Evolutionary conservation across 2,113 vertebrate genomes (phyloP).

Genomic region (Beaufortia kweichowensis): DNA sequence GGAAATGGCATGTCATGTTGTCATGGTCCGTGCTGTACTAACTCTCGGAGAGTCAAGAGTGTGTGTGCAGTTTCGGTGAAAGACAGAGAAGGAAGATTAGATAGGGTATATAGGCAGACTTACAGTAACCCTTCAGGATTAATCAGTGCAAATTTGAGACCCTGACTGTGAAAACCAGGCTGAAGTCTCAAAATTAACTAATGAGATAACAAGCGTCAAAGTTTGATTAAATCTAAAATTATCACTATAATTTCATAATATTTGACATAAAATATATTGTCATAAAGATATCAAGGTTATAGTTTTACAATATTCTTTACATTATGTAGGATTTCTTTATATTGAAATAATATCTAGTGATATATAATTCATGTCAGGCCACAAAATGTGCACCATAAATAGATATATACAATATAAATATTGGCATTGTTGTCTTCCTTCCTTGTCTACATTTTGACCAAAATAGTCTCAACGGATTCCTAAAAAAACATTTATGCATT

Average conservation of each 20-base stretch:
- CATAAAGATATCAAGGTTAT: too few relatives aligned
- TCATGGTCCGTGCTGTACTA: conserved; percentile 73
- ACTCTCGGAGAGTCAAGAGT: conserved; percentile 67
- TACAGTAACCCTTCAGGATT: too few relatives aligned
- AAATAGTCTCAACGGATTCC: not conserved
- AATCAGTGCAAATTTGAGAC: too few relatives aligned
- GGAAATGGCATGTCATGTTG: conserved; percentile 80
- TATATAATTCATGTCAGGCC: not conserved
- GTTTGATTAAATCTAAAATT: too few relatives aligned
- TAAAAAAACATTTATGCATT: conserved; percentile 16
- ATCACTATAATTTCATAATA: too few relatives aligned
- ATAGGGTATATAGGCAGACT: conserved; percentile 4
- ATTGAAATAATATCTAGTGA: too few relatives aligned
- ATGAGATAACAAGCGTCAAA: too few relatives aligned
- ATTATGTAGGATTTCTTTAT: too few relatives aligned
- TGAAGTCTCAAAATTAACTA: too few relatives aligned
- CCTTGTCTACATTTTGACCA: conserved; percentile 14
- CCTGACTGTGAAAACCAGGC: too few relatives aligned
- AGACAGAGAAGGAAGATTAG: conserved; percentile 5
- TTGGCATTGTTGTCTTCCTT: not conserved
- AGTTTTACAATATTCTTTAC: too few relatives aligned
- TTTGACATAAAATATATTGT: too few relatives aligned
- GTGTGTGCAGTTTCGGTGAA: conserved; percentile 54
- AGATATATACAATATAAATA: not conserved
- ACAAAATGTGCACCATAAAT: not conserved